Conservation (phyloP, 2,888 invertebrate species). For the Abrostola triplasia region DNA sequence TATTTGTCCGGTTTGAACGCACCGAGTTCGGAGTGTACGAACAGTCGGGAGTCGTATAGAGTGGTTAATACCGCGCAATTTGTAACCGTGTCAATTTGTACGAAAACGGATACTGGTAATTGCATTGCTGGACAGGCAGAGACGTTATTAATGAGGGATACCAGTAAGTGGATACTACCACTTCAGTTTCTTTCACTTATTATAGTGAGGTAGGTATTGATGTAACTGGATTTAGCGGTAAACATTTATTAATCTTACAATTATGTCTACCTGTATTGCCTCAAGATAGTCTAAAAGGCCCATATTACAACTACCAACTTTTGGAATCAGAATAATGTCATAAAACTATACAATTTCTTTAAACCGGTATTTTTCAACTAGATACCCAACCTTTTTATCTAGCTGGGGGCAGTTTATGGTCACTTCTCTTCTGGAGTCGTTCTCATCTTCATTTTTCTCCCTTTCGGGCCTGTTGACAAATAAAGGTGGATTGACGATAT, state of each 20-base stretch:
- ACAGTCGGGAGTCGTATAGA: slow-evolving; percentile 59
- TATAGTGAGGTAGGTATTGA: slow-evolving; percentile 40
- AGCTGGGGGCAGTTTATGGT: too few relatives aligned
- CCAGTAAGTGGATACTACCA: slow-evolving; percentile 51
- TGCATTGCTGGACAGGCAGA: slow-evolving; percentile 58
- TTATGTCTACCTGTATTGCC: neutral
- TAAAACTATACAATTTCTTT: too few relatives aligned
- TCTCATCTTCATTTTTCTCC: too few relatives aligned
- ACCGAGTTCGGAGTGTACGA: slow-evolving; percentile 18
- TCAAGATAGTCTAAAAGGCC: too few relatives aligned
- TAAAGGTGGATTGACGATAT: too few relatives aligned
- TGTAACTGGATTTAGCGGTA: neutral
- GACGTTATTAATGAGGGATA: slow-evolving; percentile 59
- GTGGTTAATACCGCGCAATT: slow-evolving; percentile 68
- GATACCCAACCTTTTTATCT: too few relatives aligned
- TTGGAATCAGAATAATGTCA: too few relatives aligned
- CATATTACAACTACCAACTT: too few relatives aligned
- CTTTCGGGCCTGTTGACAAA: too few relatives aligned
- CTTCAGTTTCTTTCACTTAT: slow-evolving; percentile 46
- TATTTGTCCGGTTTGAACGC: slow-evolving; percentile 63
- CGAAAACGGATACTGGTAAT: slow-evolving; percentile 68
- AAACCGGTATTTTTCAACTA: too few relatives aligned
- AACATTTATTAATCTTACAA: neutral
- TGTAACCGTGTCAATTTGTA: slow-evolving; percentile 67
- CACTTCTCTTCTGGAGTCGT: too few relatives aligned